phyloP scores from a whole-genome alignment of 2,888 invertebrate species.

The Phlogophora meticulosa region DNA sequence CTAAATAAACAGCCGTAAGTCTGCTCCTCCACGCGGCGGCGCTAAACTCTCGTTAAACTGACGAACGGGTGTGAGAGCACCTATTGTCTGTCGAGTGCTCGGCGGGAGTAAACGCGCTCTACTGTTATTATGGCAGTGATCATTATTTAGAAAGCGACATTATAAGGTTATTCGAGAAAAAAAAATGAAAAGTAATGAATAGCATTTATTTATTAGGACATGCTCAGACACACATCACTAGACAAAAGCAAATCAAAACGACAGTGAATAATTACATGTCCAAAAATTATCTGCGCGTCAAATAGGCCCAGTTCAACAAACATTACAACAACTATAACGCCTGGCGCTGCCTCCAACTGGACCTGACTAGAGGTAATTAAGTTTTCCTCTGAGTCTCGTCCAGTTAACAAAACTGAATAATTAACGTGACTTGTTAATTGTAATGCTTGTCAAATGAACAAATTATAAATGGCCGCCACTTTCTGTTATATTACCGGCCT shows the following conservation, averaged over 20 bases:
- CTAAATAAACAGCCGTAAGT: constrained; percentile 49
- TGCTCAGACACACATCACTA: no score
- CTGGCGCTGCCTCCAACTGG: no score
- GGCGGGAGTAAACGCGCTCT: background rate
- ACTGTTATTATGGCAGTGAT: constrained; percentile 1
- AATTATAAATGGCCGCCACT: background rate
- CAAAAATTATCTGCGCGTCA: no score
- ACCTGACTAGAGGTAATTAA: no score
- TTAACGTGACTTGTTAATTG: background rate
- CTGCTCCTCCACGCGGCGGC: constrained; percentile 38
- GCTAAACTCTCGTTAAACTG: constrained; percentile 53
- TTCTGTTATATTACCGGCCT: background rate
- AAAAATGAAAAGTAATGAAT: no score
- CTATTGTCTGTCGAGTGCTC: constrained; percentile 27
- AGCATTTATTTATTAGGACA: no score
- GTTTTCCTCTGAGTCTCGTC: no score
- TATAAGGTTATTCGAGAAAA: constrained; percentile 4
- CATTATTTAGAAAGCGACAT: no score
- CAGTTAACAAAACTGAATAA: background rate
- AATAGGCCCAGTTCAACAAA: no score
- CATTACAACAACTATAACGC: no score
- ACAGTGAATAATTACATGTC: no score
- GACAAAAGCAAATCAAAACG: no score
- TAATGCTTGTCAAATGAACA: background rate
- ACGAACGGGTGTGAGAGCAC: constrained; percentile 31